Percentiles rank a stretch among this genome's conserved stretches.
phyloP scores from a whole-genome alignment of 2,888 invertebrate genomes.

The Caenorhabditis panamensis region DNA sequence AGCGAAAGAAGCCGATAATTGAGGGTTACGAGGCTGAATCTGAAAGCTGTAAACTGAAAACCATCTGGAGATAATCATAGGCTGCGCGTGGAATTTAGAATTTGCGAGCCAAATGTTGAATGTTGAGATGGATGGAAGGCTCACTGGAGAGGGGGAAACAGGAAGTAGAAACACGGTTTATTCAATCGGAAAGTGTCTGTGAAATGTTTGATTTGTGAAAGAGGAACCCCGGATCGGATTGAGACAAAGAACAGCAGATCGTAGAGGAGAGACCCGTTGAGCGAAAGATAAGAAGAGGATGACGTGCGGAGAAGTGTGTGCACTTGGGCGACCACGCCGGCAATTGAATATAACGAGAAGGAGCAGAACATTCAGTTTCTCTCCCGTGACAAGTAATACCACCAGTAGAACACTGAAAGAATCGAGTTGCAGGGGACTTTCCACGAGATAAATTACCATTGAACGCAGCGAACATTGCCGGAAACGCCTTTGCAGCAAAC shows the following conservation, averaged over 20 bases:
- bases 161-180: not conserved
- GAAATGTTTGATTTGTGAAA: slow-evolving; percentile 8
- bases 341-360: slow-evolving; percentile 32
- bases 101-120: not conserved
- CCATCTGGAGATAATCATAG: slow-evolving; percentile 11
- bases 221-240: not conserved
- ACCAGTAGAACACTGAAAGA: slow-evolving; percentile 80
- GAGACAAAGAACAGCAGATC: slow-evolving; percentile 4
- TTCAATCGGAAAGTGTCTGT: not conserved
- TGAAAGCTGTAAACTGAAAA: no score
- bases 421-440: not conserved
- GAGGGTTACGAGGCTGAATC: not conserved
- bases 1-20: not conserved
- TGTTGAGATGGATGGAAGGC: no score
- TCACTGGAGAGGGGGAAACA: not conserved
- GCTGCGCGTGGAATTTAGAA: not conserved
- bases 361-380: slow-evolving; percentile 54
- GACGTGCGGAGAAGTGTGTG: slow-evolving; percentile 11
- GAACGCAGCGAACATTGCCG: slow-evolving; percentile 79
- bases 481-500: slow-evolving; percentile 79
- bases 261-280: slow-evolving; percentile 13
- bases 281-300: not conserved
- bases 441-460: slow-evolving; percentile 68
- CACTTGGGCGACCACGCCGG: slow-evolving; percentile 20
- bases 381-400: slow-evolving; percentile 79